Evolutionary conservation across 2,113 vertebrate genomes (phyloP), one percentile per base, ranked within the genome.

Genomic region (Microcebus tavaratra): DNA sequence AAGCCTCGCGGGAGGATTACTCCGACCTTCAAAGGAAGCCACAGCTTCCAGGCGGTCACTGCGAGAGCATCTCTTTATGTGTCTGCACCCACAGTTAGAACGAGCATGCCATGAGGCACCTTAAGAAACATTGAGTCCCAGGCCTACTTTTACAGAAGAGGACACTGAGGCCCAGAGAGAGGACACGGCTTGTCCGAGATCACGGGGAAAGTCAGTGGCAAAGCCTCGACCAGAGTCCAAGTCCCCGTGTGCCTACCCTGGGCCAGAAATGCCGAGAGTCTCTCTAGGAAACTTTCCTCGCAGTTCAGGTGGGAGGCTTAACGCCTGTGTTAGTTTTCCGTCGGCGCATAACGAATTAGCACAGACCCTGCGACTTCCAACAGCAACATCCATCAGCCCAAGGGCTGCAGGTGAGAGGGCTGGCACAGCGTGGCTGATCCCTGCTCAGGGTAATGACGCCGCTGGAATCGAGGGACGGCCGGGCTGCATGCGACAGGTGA

Each of bases 1-100:
- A 17, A n/a, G 12, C 9, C 55, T 45, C 14, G 0, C 0, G 7
- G n/a, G 13, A 48, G 13, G 34, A 7, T 29, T 2, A 20, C 59
- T 89, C 91, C 82, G 59, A 83, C n/a, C 61, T 39, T 63, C 76
- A 72, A 55, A 88, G 23, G 23, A 63, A 68, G 34, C 27, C 5
- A 2, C 4, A 8, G 6, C 20, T 25, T n/a, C 72, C 17, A 20
- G 21, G n/a, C 9, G 45, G 9, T 21, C 78, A 57, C 31, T 23
- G 13, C 15, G 31, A 23, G 8, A 0, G 6, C 18, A 1, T 34
- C 45, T 61, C 82, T 65, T 73, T 8, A 36, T 8, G 5, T 6
- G 14, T 88, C 57, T 65, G 0, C 7, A 39, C 68, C 34, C 23
- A 23, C 21, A 36, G 0, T 6, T 39, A 36, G 42, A 85, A 63